These are phyloP conservation scores for Hirtodrosophila duncani DNA, from an alignment of 2,888 invertebrate species.

Conservation along the genomic window DNA sequence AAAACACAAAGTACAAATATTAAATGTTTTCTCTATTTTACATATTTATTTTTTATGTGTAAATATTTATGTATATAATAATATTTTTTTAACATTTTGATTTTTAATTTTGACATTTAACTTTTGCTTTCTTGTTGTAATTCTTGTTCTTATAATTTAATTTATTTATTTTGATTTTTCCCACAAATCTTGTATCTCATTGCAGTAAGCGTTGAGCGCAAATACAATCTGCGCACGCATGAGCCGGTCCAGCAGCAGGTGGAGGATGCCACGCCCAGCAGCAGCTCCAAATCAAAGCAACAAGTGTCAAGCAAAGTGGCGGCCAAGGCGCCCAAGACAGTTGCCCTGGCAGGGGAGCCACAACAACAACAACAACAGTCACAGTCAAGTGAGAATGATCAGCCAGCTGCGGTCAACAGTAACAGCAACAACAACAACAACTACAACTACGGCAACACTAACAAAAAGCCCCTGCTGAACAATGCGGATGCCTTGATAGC, in stretches of 20 bases:
- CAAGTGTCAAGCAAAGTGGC: neutral
- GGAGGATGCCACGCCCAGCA: constrained; percentile 23
- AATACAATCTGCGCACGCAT: constrained; percentile 48
- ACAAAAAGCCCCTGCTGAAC: constrained; percentile 35
- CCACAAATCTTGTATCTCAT: constrained; percentile 34
- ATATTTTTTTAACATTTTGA: constrained; percentile 40
- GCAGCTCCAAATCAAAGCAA: constrained; percentile 33
- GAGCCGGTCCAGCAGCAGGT: constrained; percentile 3
- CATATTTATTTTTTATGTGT: constrained; percentile 8
- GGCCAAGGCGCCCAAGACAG: neutral
- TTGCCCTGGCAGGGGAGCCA: neutral
- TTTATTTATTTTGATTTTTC: constrained; percentile 59
- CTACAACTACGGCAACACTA: neutral
- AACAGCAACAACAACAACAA: constrained; percentile 1
- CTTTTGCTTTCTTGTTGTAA: constrained; percentile 14
- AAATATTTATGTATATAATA: constrained; percentile 2
- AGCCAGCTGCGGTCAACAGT: constrained; percentile 25
- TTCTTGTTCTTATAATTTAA: constrained; percentile 24
- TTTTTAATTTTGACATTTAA: constrained; percentile 32
- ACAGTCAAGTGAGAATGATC: constrained; percentile 50
- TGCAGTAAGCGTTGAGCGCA: constrained; percentile 38
- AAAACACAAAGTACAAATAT: constrained; percentile 9
- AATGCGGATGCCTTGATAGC: constrained; percentile 73
- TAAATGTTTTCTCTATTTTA: constrained; percentile 7
- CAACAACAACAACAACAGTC: no score